phyloP scores from a whole-genome alignment of 64 coral and sea anemone species.

The Porites lutea region DNA sequence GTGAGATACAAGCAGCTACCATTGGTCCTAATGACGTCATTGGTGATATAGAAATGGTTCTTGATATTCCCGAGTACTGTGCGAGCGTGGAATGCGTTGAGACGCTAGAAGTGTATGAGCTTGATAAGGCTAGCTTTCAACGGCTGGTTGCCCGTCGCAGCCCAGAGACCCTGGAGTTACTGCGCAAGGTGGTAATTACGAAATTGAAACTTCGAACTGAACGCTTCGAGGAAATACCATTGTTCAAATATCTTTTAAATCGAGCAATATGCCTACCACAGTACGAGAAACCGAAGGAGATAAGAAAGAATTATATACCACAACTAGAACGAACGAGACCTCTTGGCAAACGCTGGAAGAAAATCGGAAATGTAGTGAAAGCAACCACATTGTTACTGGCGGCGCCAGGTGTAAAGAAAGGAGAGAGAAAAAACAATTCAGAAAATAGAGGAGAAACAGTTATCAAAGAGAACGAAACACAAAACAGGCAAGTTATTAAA shows the following conservation, averaged over 20 bases:
- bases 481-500: background rate
- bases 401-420: background rate
- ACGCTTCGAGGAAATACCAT: slow-evolving; percentile 53
- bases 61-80: slow-evolving; percentile 74
- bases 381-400: background rate
- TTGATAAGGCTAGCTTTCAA: slow-evolving; percentile 84
- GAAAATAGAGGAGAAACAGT: background rate
- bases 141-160: slow-evolving; percentile 71
- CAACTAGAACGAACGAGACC: background rate
- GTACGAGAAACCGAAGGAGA: background rate
- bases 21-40: slow-evolving; percentile 90
- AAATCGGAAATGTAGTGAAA: background rate
- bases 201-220: slow-evolving; percentile 66
- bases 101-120: slow-evolving; percentile 78
- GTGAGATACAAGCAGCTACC: slow-evolving; percentile 62
- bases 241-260: slow-evolving; percentile 68
- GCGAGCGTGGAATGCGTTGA: slow-evolving; percentile 80
- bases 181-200: slow-evolving; percentile 63
- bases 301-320: background rate
- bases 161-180: slow-evolving; percentile 61
- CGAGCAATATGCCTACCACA: slow-evolving; percentile 4
- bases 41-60: slow-evolving; percentile 80
- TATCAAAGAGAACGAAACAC: background rate
- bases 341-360: background rate
- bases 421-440: background rate